phyloP scores from a whole-genome alignment of 1,140 invertebrate genomes.

The Drosophila ananassae region DNA sequence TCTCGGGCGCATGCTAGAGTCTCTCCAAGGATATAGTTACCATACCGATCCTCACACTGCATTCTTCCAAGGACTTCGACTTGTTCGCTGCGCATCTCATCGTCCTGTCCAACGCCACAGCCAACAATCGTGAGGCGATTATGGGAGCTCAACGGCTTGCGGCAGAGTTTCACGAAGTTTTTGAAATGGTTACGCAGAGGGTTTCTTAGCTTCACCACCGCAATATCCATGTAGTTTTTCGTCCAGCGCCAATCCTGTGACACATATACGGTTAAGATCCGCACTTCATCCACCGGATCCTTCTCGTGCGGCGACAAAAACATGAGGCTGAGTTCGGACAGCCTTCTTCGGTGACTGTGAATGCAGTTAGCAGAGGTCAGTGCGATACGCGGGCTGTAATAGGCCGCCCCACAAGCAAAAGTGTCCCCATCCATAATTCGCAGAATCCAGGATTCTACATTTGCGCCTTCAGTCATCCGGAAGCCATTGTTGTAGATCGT shows the following conservation, averaged over 20 bases:
- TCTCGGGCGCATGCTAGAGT: conserved; percentile 18
- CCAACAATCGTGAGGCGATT: conserved; percentile 13
- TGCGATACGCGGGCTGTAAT: conserved; percentile 10
- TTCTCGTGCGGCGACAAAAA: background rate
- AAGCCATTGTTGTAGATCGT: conserved; percentile 16
- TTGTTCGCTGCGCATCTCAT: background rate
- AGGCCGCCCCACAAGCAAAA: conserved; percentile 38
- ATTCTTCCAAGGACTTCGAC: background rate
- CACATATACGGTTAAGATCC: conserved; percentile 14
- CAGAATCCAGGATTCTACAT: conserved; percentile 27
- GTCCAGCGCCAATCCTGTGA: conserved; percentile 10
- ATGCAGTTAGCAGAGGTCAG: conserved; percentile 43
- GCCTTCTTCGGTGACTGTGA: background rate
- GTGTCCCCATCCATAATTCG: conserved; percentile 11
- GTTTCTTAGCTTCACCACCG: conserved; percentile 26
- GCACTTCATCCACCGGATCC: background rate
- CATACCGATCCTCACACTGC: conserved; percentile 11
- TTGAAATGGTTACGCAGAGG: background rate
- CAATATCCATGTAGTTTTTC: conserved; percentile 41
- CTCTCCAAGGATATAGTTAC: background rate
- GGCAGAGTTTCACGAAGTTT: conserved; percentile 16
- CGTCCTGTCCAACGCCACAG: background rate
- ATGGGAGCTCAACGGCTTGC: background rate
- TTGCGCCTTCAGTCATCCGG: conserved; percentile 4
- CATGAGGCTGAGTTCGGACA: conserved; percentile 15